Evolutionary conservation across 53 echinoderm and acorn worm species (phyloP), one percentile per base, ranked within the genome.

Genomic region (Echinometra lucunter): DNA sequence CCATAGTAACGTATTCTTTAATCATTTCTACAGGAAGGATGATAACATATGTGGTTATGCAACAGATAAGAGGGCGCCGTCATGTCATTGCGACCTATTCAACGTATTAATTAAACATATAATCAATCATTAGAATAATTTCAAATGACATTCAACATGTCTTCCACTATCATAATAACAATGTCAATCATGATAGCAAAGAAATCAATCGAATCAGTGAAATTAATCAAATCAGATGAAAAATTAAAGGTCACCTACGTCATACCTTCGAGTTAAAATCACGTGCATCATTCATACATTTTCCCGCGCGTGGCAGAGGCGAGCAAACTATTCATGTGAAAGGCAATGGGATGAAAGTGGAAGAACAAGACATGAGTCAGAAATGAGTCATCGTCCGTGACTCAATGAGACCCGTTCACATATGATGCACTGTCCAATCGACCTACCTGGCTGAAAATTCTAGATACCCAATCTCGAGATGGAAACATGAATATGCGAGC

Each of bases 251-350:
- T 78, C 78, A 78, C 18, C 19, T 23, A 38, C 78, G 42, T 42
- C 42, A 42, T 78, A 7, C 42, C 21, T 78, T 19, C 19, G 78
- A 40, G 78, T 21, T n/a, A 19, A 78, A 7, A 23, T 37, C 78
- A 78, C 78, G 40, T 78, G 42, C 2, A 35, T 30, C 78, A 78
- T 78, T 38, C 42, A 78, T 78, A 72, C 35, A 72, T 78, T 40
- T 78, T 42, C 23, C 78, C 9, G 34, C 19, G 42, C 78, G 78
- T 9, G 78, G 40, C 18, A 3, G 40, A 37, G 40, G 78, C 38
- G 78, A 40, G 40, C 78, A 40, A 78, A 78, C 78, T 78, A 78
- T 40, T 78, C 78, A 78, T 78, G 78, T 78, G 78, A 78, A 78
- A 78, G 38, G 78, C 78, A 42, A 78, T 78, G 38, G 19, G 78